These are phyloP conservation scores for western clawed frog (Xenopus tropicalis) DNA, from an alignment of 2,113 vertebrate species.

Conservation along the genomic window UCB_Xtro_10.0 CM004448.2:47442501-47443000, in stretches of 20 bases:
- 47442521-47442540: too few species aligned
- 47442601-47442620: too few species aligned
- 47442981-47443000: constrained; percentile 79
- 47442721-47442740: not conserved
- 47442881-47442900: constrained; percentile 83
- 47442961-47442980: constrained; percentile 82
- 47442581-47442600: too few species aligned
- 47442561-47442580: too few species aligned
- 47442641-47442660: too few species aligned
- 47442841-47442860: constrained; percentile 82
- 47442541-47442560: too few species aligned
- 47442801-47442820: constrained; percentile 81
- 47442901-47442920: constrained; percentile 80
- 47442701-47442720: not conserved
- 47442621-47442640: too few species aligned
- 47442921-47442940: constrained; percentile 87
- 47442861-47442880: constrained; percentile 86
- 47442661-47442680: too few species aligned
- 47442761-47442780: constrained; percentile 55
- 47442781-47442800: constrained; percentile 78
- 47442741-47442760: constrained; percentile 27
- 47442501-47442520: too few species aligned
- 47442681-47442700: not conserved
- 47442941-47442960: constrained; percentile 87
- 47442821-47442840: constrained; percentile 74